phyloP scores from a whole-genome alignment of 2,797 vertebrate species.

The Anniella stebbinsi region DNA sequence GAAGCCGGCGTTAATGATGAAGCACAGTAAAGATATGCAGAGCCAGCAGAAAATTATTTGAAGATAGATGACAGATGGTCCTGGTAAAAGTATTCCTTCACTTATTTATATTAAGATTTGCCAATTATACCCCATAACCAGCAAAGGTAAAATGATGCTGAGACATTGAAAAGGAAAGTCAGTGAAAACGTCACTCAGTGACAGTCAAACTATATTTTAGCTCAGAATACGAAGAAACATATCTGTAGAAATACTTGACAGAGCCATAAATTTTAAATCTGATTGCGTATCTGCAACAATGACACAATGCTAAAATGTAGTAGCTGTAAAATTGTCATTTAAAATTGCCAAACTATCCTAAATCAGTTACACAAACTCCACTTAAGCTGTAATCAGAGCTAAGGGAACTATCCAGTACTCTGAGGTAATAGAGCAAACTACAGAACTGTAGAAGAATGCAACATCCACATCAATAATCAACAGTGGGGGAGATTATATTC shows the following conservation, averaged over 20 bases:
- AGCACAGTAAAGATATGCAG: background rate
- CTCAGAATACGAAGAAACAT: conserved; percentile 1
- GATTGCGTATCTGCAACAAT: conserved; percentile 39
- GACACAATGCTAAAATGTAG: conserved; percentile 20
- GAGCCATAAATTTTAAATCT: background rate
- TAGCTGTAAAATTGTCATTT: background rate
- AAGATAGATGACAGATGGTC: background rate
- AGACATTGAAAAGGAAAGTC: conserved; percentile 16
- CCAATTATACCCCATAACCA: background rate
- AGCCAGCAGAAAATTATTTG: background rate
- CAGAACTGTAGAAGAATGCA: conserved; percentile 33
- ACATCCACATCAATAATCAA: conserved; percentile 73
- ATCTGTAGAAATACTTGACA: background rate
- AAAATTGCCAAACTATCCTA: background rate
- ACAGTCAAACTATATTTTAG: conserved; percentile 19
- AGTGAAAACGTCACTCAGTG: background rate
- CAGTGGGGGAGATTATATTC: conserved; percentile 66
- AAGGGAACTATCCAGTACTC: conserved; percentile 45
- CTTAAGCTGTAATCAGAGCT: conserved; percentile 29
- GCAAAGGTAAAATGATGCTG: conserved; percentile 1
- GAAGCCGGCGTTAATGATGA: background rate
- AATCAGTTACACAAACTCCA: background rate
- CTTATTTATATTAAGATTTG: background rate
- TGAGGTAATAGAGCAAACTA: background rate
- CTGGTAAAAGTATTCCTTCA: background rate